Base-by-base conservation (phyloP, 1,140 invertebrate genomes). In the Bombus picipes region DNA sequence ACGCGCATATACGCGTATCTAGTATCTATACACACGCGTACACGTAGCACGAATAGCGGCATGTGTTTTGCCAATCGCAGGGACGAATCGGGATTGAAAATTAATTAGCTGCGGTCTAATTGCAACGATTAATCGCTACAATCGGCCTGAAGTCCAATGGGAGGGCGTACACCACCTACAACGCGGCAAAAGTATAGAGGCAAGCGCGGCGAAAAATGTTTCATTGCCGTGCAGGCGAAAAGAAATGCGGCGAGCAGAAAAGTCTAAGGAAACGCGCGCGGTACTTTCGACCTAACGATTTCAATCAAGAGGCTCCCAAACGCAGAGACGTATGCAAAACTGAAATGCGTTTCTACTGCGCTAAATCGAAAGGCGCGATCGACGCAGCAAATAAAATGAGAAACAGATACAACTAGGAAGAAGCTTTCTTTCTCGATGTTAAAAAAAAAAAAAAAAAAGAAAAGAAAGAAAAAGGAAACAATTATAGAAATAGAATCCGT, bases 101-200 rank as follows among this genome's bases (percentile, higher is more conserved):
- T 66, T 79, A 37, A 62, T 85, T 62, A 68, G 59, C 47, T 59
- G 62, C 79, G 74, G 65, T 78, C 74, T 88, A 82, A 83, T 87
- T 80, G 87, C 83, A 89, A 89, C 88, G 87, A 86, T 88, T 86
- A 88, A 88, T 89, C 88, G 88, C 88, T 88, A 89, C 88, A 89
- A 89, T 89, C 88, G 88, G 88, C 88, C 88, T 76, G 53, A 89
- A 89, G 88, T 89, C 88, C 82, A 89, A 83, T 80, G 75, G 82
- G 75, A 78, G 59, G 37, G n/a, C 10, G 41, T 18, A 53, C 32
- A 34, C 73, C 43, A 25, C 5, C 73, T 75, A 53, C 41, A 32
- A 22, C 39, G 9, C 18, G 12, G 72, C 10, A 25, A 18, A 53
- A 47, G 13, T 5, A 74, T 8, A 77, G 37, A 62, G 75, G 37